These are phyloP conservation scores for Epizoanthus rinbou DNA, from an alignment of 92 coral and sea anemone species.

Conservation along the genomic window DNA sequence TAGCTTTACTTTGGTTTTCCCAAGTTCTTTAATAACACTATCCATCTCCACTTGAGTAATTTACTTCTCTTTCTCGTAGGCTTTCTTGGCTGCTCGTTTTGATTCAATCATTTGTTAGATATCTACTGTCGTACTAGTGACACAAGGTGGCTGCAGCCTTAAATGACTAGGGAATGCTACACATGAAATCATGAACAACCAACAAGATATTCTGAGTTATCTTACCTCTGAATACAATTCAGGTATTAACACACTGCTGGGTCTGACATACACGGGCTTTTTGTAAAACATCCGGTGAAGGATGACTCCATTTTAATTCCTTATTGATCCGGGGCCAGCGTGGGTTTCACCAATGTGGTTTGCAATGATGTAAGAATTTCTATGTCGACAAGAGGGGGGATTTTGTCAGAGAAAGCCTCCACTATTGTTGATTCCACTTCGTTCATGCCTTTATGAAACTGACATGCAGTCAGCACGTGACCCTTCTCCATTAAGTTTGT, in stretches of 20 bases:
- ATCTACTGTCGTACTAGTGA: no score
- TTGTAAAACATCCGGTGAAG: constrained; percentile 24
- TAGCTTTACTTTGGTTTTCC: no score
- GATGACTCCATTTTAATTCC: constrained; percentile 46
- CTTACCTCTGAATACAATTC: no score
- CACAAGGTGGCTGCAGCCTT: no score
- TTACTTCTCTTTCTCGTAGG: no score
- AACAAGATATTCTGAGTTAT: no score
- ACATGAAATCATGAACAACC: no score
- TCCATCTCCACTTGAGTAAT: no score
- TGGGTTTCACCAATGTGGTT: constrained; percentile 38
- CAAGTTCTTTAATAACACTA: no score
- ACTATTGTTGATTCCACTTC: constrained; percentile 44
- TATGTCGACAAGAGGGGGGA: constrained; percentile 31
- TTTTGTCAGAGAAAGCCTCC: constrained; percentile 55
- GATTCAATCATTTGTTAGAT: no score
- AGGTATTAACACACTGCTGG: constrained; percentile 2
- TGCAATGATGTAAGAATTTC: constrained; percentile 42
- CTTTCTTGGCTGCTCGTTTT: no score
- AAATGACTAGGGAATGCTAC: no score
- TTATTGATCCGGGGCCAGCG: constrained; percentile 49
- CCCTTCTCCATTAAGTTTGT: constrained; percentile 55
- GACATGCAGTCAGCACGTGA: constrained; percentile 51
- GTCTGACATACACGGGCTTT: constrained; percentile 30
- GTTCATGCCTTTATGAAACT: constrained; percentile 44